Percentiles rank a stretch among this genome's conserved stretches.
phyloP scores from a whole-genome alignment of 2,113 vertebrate genomes.

The Pterocles burchelli region DNA sequence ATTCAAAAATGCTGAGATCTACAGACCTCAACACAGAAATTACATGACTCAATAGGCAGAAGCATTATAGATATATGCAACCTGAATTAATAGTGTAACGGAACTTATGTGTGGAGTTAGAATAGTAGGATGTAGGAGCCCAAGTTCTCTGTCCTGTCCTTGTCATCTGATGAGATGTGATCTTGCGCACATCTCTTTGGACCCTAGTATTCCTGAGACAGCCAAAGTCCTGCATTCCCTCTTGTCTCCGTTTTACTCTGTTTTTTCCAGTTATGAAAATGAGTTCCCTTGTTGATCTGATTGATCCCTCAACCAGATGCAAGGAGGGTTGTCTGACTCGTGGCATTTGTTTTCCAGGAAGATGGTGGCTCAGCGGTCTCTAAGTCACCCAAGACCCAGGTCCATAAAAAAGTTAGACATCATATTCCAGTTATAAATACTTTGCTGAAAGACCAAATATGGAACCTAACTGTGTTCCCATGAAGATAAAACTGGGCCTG shows the following conservation, averaged over 20 bases:
- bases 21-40: background rate
- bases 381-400: background rate
- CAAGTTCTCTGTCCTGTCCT: background rate
- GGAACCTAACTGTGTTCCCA: background rate
- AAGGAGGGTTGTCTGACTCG: accelerated
- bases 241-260: background rate
- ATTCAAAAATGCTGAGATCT: background rate
- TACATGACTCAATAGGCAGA: background rate
- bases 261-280: background rate
- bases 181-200: background rate
- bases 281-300: background rate
- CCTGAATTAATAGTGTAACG: background rate
- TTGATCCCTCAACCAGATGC: background rate
- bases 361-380: background rate
- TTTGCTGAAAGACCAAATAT: background rate
- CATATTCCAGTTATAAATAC: background rate
- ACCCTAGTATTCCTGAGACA: background rate
- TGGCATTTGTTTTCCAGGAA: accelerated
- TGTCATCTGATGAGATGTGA: background rate
- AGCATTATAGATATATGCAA: background rate
- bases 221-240: background rate
- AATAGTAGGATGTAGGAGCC: background rate
- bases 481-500: background rate
- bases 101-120: background rate
- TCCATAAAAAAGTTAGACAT: background rate